Conservation (phyloP, 2,797 vertebrate species). For the Platalea minor region DNA sequence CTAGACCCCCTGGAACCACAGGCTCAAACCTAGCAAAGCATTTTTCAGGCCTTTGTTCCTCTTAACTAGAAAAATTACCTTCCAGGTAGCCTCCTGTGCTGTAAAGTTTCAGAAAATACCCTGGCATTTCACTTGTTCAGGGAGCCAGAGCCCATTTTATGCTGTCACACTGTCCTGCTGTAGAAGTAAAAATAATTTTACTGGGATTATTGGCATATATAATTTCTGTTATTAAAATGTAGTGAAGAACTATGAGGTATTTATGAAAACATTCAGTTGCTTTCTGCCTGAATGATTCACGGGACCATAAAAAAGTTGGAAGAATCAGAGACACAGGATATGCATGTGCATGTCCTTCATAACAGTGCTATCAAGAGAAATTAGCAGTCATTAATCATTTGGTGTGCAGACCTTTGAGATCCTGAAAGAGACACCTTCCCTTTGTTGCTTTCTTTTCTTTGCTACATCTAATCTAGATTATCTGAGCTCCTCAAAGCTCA, state of each 20-base stretch:
- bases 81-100: background rate
- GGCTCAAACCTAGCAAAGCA: background rate
- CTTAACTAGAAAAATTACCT: background rate
- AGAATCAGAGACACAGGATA: background rate
- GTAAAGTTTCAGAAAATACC: background rate
- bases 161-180: background rate
- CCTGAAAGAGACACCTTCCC: background rate
- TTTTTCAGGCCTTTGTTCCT: background rate
- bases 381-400: background rate
- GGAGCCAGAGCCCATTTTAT: background rate
- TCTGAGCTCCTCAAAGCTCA: background rate
- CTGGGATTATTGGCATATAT: background rate
- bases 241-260: background rate
- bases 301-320: background rate
- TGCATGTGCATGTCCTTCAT: background rate
- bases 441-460: background rate
- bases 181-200: background rate
- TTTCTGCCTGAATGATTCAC: background rate
- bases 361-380: background rate
- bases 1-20: background rate
- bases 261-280: background rate
- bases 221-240: background rate
- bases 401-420: background rate
- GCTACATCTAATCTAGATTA: background rate
- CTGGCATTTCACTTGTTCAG: background rate